Percentiles rank a stretch among this genome's conserved stretches.
Conservation (phyloP, 2,797 vertebrate genomes). For the Alca torda region DNA sequence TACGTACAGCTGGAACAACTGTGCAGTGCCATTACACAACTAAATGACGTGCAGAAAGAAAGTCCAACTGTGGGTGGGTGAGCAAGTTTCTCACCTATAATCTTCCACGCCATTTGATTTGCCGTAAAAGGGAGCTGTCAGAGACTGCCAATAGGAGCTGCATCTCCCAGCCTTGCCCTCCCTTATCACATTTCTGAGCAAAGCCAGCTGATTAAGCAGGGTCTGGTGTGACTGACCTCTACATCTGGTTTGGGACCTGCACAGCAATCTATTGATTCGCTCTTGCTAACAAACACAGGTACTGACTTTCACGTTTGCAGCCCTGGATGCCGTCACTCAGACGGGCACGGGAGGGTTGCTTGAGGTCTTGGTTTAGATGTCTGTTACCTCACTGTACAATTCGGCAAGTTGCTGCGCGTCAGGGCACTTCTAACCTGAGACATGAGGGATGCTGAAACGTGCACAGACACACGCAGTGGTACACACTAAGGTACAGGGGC, state of each 20-base stretch:
- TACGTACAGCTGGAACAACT: neutral
- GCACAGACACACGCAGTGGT: neutral
- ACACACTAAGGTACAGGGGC: neutral
- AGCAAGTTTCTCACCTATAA: neutral
- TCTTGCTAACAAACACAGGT: neutral
- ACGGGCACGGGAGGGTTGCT: neutral
- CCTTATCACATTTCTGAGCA: neutral
- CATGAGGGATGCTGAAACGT: neutral
- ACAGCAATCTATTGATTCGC: neutral
- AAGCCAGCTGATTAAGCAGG: slow-evolving; percentile 40
- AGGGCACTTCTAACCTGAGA: neutral
- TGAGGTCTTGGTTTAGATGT: neutral
- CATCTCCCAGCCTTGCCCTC: neutral
- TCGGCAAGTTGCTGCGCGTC: neutral
- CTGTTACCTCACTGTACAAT: neutral
- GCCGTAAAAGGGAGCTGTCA: neutral
- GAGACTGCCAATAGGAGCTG: neutral
- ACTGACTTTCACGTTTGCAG: neutral
- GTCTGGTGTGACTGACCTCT: slow-evolving; percentile 16
- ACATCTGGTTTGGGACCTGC: neutral
- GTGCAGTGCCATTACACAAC: neutral
- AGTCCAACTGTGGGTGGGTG: neutral
- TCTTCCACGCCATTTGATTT: neutral
- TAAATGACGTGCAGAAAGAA: neutral
- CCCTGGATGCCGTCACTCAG: neutral